Conservation (phyloP, 2,888 invertebrate species). For the Arenicola marina region DNA sequence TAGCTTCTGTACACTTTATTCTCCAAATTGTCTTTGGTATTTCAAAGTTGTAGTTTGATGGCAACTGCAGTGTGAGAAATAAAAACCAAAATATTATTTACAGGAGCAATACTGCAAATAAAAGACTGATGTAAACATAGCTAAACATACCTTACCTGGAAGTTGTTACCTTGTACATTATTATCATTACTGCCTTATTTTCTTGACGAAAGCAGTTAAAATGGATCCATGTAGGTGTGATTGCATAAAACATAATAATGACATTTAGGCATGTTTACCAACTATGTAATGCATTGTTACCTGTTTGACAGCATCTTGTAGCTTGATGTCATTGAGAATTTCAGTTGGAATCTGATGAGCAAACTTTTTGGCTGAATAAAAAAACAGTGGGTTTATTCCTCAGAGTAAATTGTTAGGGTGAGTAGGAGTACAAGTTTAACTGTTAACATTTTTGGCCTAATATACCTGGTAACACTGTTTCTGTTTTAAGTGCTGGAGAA, state of each 20-base stretch:
- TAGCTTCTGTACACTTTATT: slow-evolving; percentile 66
- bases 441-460: too few relatives aligned
- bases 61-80: slow-evolving; percentile 66
- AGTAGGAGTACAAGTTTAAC: too few relatives aligned
- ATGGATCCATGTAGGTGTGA: too few relatives aligned
- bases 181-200: neutral
- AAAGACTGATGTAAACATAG: neutral
- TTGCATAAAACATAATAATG: too few relatives aligned
- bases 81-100: neutral
- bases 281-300: slow-evolving; percentile 28
- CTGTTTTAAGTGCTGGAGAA: too few relatives aligned
- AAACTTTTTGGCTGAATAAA: slow-evolving; percentile 4
- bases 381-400: too few relatives aligned
- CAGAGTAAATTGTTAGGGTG: too few relatives aligned
- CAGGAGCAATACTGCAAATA: neutral
- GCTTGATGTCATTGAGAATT: slow-evolving; percentile 45
- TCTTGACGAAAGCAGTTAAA: too few relatives aligned
- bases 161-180: neutral
- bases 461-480: too few relatives aligned
- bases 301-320: slow-evolving; percentile 46
- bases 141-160: neutral
- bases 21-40: slow-evolving; percentile 97
- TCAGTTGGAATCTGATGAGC: slow-evolving; percentile 48
- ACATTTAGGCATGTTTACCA: neutral
- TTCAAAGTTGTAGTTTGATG: slow-evolving; percentile 97